Conservation (phyloP, 2,888 invertebrate genomes). For the Spilarctia lutea region DNA sequence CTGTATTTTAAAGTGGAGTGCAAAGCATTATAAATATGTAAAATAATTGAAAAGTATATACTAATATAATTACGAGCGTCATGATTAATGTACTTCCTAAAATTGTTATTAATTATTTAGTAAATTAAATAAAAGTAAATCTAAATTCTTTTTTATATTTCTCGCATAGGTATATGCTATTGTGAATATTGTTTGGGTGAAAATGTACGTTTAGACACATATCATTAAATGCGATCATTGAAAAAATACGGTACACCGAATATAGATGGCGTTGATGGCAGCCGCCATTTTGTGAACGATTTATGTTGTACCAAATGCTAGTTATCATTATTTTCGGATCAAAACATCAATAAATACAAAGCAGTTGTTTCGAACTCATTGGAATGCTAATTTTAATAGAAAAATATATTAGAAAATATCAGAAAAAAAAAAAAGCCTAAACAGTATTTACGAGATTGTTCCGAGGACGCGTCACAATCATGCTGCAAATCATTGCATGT, state of each 20-base stretch:
- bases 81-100: slow-evolving; percentile 65
- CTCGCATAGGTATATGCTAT: slow-evolving; percentile 51
- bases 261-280: slow-evolving; percentile 2
- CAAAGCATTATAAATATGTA: slow-evolving; percentile 55
- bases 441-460: slow-evolving; percentile 44
- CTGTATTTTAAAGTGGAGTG: slow-evolving; percentile 51
- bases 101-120: slow-evolving; percentile 72
- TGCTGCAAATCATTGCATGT: slow-evolving; percentile 59
- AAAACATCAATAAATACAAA: neutral
- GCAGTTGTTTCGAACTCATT: slow-evolving; percentile 34
- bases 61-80: slow-evolving; percentile 49
- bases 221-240: slow-evolving; percentile 45
- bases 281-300: neutral
- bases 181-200: slow-evolving; percentile 53
- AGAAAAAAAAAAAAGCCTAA: slow-evolving; percentile 23
- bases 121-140: slow-evolving; percentile 45
- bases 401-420: slow-evolving; percentile 14
- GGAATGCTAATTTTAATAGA: slow-evolving; percentile 10
- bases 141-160: slow-evolving; percentile 50
- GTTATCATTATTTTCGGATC: neutral
- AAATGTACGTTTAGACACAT: slow-evolving; percentile 41
- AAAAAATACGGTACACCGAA: neutral
- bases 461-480: slow-evolving; percentile 31
- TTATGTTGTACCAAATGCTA: neutral
- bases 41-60: slow-evolving; percentile 45